Evolutionary conservation across 23 tunicate genomes (phyloP), one percentile per base, ranked within the genome.

Genomic region (Oikopleura vanhoeffeni): DNA sequence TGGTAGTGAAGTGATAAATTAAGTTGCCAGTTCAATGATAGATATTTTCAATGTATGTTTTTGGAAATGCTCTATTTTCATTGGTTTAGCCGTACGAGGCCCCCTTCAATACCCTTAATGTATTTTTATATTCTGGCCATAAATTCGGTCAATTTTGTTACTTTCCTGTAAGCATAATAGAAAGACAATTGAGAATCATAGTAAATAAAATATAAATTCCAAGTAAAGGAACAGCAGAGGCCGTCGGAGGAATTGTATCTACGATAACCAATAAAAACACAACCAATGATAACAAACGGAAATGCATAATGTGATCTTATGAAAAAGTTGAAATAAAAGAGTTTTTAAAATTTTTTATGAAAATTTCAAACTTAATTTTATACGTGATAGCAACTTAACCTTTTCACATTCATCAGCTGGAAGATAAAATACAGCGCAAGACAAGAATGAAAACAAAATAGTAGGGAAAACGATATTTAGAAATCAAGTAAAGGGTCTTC

Each of bases 321-420:
- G n/a, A n/a, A n/a, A n/a, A n/a, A n/a, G n/a, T n/a, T n/a, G n/a
- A n/a, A n/a, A n/a, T n/a, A n/a, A n/a, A n/a, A n/a, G n/a, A n/a
- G n/a, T n/a, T n/a, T n/a, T n/a, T n/a, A n/a, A n/a, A n/a, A n/a
- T n/a, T n/a, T n/a, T n/a, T n/a, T n/a, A n/a, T n/a, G n/a, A n/a
- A n/a, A n/a, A n/a, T n/a, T n/a, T n/a, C n/a, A n/a, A n/a, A n/a
- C n/a, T n/a, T n/a, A n/a, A n/a, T n/a, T n/a, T n/a, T n/a, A n/a
- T n/a, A n/a, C n/a, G n/a, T n/a, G n/a, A n/a, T n/a, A n/a, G n/a
- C n/a, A n/a, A n/a, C n/a, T n/a, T n/a, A n/a, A 93, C 90, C 85
- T 93, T 93, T 86, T 93, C 98, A 40, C 94, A 94, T 0, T 92
- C 98, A 67, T 93, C 98, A 41, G 98, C 90, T 8, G 98, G 98